Base-by-base conservation (phyloP, 2,888 invertebrate genomes). In the Volucella inflata region DNA sequence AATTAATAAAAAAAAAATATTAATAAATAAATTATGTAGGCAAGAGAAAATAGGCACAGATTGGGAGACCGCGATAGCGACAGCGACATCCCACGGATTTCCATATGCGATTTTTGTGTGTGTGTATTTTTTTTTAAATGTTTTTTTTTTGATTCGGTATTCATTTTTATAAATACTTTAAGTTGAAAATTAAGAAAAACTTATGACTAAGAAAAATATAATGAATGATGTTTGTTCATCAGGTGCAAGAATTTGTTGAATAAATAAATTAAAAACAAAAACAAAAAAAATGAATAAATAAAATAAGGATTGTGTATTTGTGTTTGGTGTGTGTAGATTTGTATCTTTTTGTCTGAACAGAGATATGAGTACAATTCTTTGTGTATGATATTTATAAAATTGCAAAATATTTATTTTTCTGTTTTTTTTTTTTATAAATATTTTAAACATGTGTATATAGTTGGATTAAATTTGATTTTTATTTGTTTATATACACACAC, bases 41-140 rank as follows among this genome's bases (percentile, higher is more conserved):
- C 71, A 87, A 87, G 87, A 87, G 90, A 88, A 88, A 88, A 89
- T 90, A 91, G 91, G 91, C 92, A 92, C 92, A 92, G 92, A 92
- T 92, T 92, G 92, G 92, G 92, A 91, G 90, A 92, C 92, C 92
- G 92, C 92, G 92, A 92, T 92, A 92, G 91, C 92, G 92, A 92
- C 92, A 92, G 91, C 91, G 92, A 92, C 91, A 92, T 92, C 92
- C 90, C 91, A 91, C 91, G 90, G 90, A 90, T 89, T 89, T 90
- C 89, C 89, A 90, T 90, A 90, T 90, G 90, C 90, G 88, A 89
- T 60, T 87, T 70, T 88, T 36, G 50, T 71, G 17, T 59, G 21
- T 14, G 51, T 44, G 76, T 77, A 67, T 50, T 50, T 88, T 50
- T 87, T 46, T 82, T 21, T 48, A n/a, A 50, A 17, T 57, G 16